phyloP scores from a whole-genome alignment of 1,140 invertebrate genomes.

The Vanessa atalanta region DNA sequence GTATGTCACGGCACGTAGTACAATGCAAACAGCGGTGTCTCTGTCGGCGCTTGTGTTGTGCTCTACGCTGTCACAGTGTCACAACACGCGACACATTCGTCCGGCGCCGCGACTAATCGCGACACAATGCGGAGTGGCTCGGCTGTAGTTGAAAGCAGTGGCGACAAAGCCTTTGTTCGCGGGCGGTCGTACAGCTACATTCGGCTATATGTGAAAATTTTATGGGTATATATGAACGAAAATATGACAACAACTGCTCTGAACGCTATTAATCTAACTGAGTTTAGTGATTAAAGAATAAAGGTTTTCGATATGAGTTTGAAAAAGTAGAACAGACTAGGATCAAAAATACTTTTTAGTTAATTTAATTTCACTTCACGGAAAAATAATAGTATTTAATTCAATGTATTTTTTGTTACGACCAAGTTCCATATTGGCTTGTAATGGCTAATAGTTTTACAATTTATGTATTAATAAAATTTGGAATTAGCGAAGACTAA shows the following conservation, averaged over 20 bases:
- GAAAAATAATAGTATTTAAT: too few species aligned
- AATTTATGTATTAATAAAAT: too few species aligned
- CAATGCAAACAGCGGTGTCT: slow-evolving; percentile 76
- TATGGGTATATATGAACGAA: slow-evolving; percentile 16
- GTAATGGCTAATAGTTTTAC: too few species aligned
- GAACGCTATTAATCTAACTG: not conserved
- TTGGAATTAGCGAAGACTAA: too few species aligned
- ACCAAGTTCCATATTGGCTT: too few species aligned
- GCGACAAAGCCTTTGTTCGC: slow-evolving; percentile 62
- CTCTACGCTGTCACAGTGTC: slow-evolving; percentile 50
- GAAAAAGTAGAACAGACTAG: too few species aligned
- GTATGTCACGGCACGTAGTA: slow-evolving; percentile 75
- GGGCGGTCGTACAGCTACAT: slow-evolving; percentile 43
- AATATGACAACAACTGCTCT: not conserved
- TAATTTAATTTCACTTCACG: too few species aligned
- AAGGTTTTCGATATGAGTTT: too few species aligned
- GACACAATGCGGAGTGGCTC: slow-evolving; percentile 52
- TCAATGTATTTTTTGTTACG: too few species aligned
- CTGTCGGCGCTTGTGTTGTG: slow-evolving; percentile 64
- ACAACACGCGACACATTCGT: slow-evolving; percentile 58
- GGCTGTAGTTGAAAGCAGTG: slow-evolving; percentile 51
- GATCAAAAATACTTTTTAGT: too few species aligned
- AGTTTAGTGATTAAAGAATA: too few species aligned
- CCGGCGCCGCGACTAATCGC: slow-evolving; percentile 70
- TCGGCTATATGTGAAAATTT: slow-evolving; percentile 7